Evolutionary conservation across 2,797 vertebrate species (phyloP).

Genomic region (Lepus townsendii): DNA sequence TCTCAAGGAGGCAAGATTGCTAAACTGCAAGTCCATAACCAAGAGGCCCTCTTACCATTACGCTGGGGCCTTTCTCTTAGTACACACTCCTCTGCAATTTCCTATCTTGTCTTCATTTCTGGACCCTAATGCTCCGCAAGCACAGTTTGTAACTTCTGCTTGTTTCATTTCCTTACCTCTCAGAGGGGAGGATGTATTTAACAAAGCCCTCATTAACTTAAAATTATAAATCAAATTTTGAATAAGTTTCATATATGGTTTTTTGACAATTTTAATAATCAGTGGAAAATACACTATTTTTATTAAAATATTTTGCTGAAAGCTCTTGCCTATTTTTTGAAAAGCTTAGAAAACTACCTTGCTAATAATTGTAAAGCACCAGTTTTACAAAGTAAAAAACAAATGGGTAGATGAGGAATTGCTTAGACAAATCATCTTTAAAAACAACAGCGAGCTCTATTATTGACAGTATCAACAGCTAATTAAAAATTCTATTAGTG

Average conservation of each 20-base stretch:
- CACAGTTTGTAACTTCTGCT: not conserved
- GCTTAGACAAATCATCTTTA: conserved; percentile 69
- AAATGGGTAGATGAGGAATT: conserved; percentile 41
- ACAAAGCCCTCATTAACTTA: conserved; percentile 28
- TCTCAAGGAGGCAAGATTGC: not conserved
- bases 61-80: conserved; percentile 22
- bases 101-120: conserved; percentile 32
- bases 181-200: not conserved
- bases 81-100: conserved; percentile 25
- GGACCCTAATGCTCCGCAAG: conserved; percentile 37
- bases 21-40: not conserved
- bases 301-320: conserved; percentile 41
- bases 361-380: conserved; percentile 30
- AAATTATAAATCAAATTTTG: conserved; percentile 55
- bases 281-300: not conserved
- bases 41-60: not conserved
- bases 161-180: conserved; percentile 42
- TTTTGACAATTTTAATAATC: conserved; percentile 1
- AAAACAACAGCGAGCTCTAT: conserved; percentile 65
- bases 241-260: conserved; percentile 32
- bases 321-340: conserved; percentile 49
- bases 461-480: conserved; percentile 80
- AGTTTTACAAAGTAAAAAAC: conserved; percentile 37
- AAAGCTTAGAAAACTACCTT: conserved; percentile 43
- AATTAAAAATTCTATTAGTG: conserved; percentile 83